Percentiles rank a stretch among this genome's conserved stretches.
phyloP scores from a whole-genome alignment of 2,888 invertebrate species.

The Eueremaeus valkanovi region DNA sequence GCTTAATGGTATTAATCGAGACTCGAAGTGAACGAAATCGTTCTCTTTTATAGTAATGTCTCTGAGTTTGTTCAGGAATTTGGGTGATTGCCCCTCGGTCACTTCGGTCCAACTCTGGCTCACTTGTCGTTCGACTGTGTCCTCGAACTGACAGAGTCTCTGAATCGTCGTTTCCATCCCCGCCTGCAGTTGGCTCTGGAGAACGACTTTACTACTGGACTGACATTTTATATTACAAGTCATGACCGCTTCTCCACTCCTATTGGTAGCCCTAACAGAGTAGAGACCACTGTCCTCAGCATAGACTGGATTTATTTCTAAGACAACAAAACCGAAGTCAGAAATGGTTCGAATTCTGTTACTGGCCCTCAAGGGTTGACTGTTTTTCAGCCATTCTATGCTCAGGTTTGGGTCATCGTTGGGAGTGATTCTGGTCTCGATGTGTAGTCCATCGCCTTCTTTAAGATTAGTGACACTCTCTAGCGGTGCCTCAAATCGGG shows the following conservation, averaged over 20 bases:
- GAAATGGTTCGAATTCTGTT: constrained; percentile 42
- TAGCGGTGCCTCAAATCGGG: constrained; percentile 81
- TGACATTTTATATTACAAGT: constrained; percentile 50
- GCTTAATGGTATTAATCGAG: constrained; percentile 87
- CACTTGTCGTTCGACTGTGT: constrained; percentile 1
- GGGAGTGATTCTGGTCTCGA: constrained; percentile 86
- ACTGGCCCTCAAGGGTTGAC: constrained; percentile 53
- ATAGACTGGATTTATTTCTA: constrained; percentile 92
- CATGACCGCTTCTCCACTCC: constrained; percentile 74
- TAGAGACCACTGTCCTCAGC: constrained; percentile 96
- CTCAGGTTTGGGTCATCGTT: constrained; percentile 72
- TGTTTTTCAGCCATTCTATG: constrained; percentile 93
- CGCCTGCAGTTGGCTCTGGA: constrained; percentile 84
- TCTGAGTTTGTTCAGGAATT: constrained; percentile 36
- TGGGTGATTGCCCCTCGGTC: constrained; percentile 51
- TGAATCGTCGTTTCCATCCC: constrained; percentile 92
- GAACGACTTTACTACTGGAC: constrained; percentile 75
- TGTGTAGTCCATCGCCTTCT: constrained; percentile 68
- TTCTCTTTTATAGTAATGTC: constrained; percentile 56
- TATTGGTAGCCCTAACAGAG: constrained; percentile 89
- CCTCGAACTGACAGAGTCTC: constrained; percentile 64
- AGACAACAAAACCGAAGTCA: constrained; percentile 93
- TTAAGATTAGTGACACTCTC: constrained; percentile 77
- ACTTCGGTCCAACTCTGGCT: constrained; percentile 17
- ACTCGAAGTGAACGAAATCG: constrained; percentile 73